Conservation (phyloP, 2,113 vertebrate species). For the Sterna hirundo region DNA sequence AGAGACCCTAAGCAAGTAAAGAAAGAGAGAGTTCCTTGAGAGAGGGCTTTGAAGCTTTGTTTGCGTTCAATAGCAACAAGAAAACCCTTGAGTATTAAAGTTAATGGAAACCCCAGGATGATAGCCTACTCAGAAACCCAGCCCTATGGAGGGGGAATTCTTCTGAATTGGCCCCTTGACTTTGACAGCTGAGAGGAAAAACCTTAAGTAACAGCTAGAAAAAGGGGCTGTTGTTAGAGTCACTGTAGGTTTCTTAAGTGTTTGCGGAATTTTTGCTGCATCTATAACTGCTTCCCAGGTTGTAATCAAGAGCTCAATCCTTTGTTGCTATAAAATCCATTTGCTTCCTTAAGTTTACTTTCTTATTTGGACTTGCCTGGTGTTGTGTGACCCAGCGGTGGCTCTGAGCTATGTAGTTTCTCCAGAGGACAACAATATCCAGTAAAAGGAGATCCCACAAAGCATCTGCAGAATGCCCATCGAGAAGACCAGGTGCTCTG, state of each 20-base stretch:
- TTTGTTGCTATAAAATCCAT: background rate
- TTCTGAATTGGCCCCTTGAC: background rate
- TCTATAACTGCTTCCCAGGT: background rate
- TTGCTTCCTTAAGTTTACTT: background rate
- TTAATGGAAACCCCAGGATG: background rate
- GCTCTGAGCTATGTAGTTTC: background rate
- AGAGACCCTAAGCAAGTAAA: background rate
- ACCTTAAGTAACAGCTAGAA: background rate
- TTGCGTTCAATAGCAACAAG: background rate
- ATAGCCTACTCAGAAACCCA: background rate
- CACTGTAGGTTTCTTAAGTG: background rate
- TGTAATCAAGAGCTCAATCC: background rate
- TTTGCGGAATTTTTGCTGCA: background rate
- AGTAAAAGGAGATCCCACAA: background rate
- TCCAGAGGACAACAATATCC: background rate
- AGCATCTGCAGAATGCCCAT: background rate
- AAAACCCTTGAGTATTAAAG: background rate
- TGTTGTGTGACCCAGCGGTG: background rate
- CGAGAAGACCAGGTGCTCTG: background rate
- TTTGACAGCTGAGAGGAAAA: background rate
- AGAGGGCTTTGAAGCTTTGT: background rate
- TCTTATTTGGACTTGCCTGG: background rate
- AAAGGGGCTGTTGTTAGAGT: background rate
- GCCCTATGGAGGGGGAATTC: background rate
- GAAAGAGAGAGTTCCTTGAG: background rate